phyloP scores from a whole-genome alignment of 2,797 vertebrate genomes.

The Myioborus miniatus region DNA sequence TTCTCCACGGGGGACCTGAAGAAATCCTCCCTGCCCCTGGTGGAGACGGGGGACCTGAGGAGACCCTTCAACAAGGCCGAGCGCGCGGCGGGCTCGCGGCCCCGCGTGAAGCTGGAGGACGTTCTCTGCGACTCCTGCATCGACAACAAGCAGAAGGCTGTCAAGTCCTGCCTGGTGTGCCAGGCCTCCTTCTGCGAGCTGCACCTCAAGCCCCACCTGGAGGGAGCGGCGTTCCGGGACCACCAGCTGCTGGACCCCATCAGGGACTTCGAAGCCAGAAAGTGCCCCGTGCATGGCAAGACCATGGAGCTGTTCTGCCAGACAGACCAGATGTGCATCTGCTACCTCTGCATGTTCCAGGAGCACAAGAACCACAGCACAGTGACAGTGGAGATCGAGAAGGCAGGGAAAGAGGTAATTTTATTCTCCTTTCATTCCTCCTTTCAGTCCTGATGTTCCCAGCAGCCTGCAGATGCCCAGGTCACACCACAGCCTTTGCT shows the following conservation, averaged over 20 bases:
- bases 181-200: constrained; percentile 95
- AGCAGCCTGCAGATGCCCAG: not conserved
- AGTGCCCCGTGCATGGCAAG: constrained; percentile 96
- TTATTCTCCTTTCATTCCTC: not conserved
- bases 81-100: not conserved
- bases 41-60: constrained; percentile 68
- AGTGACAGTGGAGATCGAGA: constrained; percentile 94
- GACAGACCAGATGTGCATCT: constrained; percentile 97
- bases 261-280: constrained; percentile 92
- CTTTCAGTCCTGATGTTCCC: not conserved
- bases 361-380: constrained; percentile 97
- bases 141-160: constrained; percentile 91
- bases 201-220: constrained; percentile 94
- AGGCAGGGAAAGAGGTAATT: constrained; percentile 88
- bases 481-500: not conserved
- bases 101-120: constrained; percentile 80
- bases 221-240: constrained; percentile 91
- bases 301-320: constrained; percentile 98
- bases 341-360: constrained; percentile 96
- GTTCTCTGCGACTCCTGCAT: constrained; percentile 96
- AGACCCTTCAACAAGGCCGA: constrained; percentile 61
- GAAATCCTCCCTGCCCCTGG: constrained; percentile 58
- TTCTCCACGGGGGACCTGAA: constrained; percentile 63
- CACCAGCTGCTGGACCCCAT: constrained; percentile 97
- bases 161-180: constrained; percentile 96